A percentile compares a stretch with the other conserved stretches of the same genome.
Conservation (phyloP, 2,888 invertebrate species). For the Coremacera marginata region DNA sequence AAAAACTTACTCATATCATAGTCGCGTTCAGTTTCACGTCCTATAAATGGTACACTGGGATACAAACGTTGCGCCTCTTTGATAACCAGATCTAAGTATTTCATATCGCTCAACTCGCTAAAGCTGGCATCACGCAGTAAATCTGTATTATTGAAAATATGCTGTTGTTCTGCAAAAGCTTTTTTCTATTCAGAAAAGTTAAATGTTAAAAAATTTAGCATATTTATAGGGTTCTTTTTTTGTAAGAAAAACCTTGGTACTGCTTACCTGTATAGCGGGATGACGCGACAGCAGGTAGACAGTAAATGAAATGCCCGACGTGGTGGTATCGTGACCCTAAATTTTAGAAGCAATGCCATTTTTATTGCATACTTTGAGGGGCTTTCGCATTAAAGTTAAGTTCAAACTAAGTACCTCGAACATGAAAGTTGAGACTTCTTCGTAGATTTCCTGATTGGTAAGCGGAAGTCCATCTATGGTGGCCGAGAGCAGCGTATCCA, state of each 20-base stretch:
- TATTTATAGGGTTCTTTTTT: constrained; percentile 19
- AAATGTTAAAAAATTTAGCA: neutral
- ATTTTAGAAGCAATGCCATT: constrained; percentile 30
- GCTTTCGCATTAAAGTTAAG: neutral
- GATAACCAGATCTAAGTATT: constrained; percentile 63
- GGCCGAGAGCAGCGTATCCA: constrained; percentile 62
- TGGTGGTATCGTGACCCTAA: constrained; percentile 74
- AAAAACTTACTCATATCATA: constrained; percentile 58
- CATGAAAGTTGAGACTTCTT: constrained; percentile 67
- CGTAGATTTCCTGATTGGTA: constrained; percentile 60
- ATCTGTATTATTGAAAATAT: constrained; percentile 66
- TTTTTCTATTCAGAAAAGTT: constrained; percentile 62
- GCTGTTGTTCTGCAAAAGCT: constrained; percentile 70
- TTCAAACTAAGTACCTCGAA: constrained; percentile 54
- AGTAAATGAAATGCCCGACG: constrained; percentile 72
- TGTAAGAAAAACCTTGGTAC: neutral
- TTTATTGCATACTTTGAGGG: neutral
- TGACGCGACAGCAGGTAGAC: constrained; percentile 71
- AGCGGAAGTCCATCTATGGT: constrained; percentile 59
- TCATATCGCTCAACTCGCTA: constrained; percentile 62
- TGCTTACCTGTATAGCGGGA: constrained; percentile 70
- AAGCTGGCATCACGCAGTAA: constrained; percentile 58
- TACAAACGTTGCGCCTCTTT: constrained; percentile 63
- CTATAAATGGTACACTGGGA: constrained; percentile 65
- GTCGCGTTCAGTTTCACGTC: constrained; percentile 55